phyloP scores from a whole-genome alignment of 2,113 vertebrate species.

The Ciconia boyciana region DNA sequence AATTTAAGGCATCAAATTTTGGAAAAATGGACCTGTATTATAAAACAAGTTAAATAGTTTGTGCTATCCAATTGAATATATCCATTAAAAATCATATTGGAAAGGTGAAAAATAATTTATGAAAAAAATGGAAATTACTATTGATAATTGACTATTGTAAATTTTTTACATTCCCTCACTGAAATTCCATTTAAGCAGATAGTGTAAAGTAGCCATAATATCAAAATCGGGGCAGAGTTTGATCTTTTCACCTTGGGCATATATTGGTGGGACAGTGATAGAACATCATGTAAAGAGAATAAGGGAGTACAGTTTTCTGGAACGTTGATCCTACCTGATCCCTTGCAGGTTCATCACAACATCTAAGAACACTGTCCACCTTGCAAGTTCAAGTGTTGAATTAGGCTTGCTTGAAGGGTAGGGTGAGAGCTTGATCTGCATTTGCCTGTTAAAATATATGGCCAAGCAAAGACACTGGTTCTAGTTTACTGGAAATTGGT shows the following conservation, averaged over 20 bases:
- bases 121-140: neutral
- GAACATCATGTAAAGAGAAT: neutral
- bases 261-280: neutral
- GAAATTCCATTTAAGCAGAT: neutral
- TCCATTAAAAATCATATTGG: neutral
- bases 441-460: neutral
- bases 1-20: neutral
- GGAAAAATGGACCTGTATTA: neutral
- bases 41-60: neutral
- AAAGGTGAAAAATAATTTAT: neutral
- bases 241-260: neutral
- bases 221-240: neutral
- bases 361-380: neutral
- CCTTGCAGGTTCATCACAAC: neutral
- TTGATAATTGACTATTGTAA: neutral
- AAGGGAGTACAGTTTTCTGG: neutral
- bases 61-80: neutral
- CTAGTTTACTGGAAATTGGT: neutral
- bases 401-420: neutral
- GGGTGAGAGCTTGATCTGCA: neutral
- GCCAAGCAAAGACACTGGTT: neutral
- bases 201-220: neutral
- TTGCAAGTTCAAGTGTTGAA: neutral
- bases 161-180: neutral
- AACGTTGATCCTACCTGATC: neutral